Base-by-base conservation (phyloP, 2,113 vertebrate genomes). In the Sinocyclocheilus rhinocerous region DNA sequence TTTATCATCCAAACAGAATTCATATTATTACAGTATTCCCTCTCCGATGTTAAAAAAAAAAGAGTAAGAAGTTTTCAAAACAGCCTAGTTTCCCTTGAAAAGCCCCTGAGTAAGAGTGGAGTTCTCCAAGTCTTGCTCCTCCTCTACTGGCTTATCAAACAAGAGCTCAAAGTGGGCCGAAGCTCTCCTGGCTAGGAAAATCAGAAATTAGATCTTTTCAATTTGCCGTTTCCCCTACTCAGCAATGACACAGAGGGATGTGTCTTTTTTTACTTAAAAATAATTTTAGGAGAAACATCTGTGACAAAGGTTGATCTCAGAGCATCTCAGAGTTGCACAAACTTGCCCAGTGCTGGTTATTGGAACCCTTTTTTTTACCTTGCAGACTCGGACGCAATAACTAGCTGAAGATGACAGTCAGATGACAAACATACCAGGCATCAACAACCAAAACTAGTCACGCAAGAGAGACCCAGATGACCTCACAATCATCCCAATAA, bases 131-230 rank as follows among this genome's bases (percentile, higher is more conserved):
- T 89, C 91, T 93, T 90, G 86, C 88, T 81, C 89, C 91, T 92
- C 90, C 89, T 90, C 90, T 90, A 93, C 92, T 93, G 92, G 90
- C 91, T 94, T 92, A 93, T 94, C 92, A 91, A 91, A 90, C 90
- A 94, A 92, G 91, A 92, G 92, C 92, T 93, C 92, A 93, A 95
- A 94, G 91, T 92, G 90, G 92, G 92, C 92, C 87, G 92, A 91
- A 48, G 22, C 45, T 24, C 45, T 24, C 11, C n/a, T n/a, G 10
- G 45, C 9, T 45, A 45, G 45, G 45, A 26, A 73, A 73, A 73
- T 39, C 9, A 73, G 16, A 73, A 73, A 73, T 73, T 3, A 20
- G 36, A 73, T 42, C 5, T 36, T 2, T 70, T 73, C 22, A 5
- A 12, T 75, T 75, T 69, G 1, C 15, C 6, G 7, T 69, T 33